Evolutionary conservation across 1,140 invertebrate genomes (phyloP).

Genomic region (Zaprionus vittiger): DNA sequence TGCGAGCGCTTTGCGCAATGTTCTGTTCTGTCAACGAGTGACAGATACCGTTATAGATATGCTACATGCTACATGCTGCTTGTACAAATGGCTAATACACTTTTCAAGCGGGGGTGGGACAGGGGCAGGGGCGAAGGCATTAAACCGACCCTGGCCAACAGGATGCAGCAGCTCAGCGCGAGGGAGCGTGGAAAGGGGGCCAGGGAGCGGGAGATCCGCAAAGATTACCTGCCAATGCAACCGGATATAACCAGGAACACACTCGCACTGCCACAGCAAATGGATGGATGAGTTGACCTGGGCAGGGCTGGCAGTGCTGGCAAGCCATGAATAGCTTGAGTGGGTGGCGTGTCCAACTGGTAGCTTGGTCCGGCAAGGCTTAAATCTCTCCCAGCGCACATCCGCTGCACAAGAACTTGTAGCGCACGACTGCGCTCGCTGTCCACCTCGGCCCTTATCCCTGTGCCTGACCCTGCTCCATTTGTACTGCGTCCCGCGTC

Average conservation of each 20-base stretch:
- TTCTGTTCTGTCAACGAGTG: conserved; percentile 56
- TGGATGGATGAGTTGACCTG: not conserved
- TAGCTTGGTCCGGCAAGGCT: conserved; percentile 47
- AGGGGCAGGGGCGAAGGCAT: conserved; percentile 43
- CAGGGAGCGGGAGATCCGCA: conserved; percentile 45
- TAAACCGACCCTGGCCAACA: conserved; percentile 57
- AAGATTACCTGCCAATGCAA: conserved; percentile 81
- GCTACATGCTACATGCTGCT: conserved; percentile 2
- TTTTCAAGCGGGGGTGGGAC: conserved; percentile 63
- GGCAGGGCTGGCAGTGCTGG: not conserved
- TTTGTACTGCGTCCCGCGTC: conserved; percentile 3
- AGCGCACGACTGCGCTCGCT: conserved; percentile 72
- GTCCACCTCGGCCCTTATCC: conserved; percentile 6
- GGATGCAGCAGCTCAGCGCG: conserved; percentile 41
- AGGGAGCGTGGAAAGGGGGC: not conserved
- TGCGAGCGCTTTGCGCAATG: conserved; percentile 68
- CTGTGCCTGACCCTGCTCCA: conserved; percentile 18
- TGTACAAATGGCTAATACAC: conserved; percentile 65
- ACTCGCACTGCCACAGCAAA: conserved; percentile 6
- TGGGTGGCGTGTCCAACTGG: conserved; percentile 21
- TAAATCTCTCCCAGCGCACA: conserved; percentile 78
- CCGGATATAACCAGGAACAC: conserved; percentile 61
- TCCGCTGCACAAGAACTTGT: conserved; percentile 75
- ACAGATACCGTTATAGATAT: conserved; percentile 51
- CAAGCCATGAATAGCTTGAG: conserved; percentile 49